Base-by-base conservation (phyloP, 2,888 invertebrate genomes). In the Luperina nickerlii region DNA sequence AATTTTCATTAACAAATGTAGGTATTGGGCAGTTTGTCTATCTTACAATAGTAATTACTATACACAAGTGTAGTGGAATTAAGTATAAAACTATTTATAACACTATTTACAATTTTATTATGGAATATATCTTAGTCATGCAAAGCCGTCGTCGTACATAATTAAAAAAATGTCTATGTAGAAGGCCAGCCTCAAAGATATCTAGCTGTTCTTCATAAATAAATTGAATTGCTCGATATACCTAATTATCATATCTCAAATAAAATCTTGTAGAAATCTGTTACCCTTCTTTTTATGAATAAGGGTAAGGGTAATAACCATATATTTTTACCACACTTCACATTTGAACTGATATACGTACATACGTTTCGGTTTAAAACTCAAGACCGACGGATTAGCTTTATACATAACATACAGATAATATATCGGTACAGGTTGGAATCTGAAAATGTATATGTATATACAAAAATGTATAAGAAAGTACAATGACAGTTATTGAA, bases 1-100 rank as follows among this genome's bases (percentile, higher is more conserved):
- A 79, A 85, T 87, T 86, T 86, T 87, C 74, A 88, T 86, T 90
- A 90, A 90, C 90, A 90, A 90, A 87, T 88, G 78, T 73, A 80
- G 80, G 57, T 82, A 82, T 85, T 62, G 76, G 87, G 87, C 89
- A 89, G 85, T 87, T 88, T 87, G 88, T 83, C 84, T 86, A 84
- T 81, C 79, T 87, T 90, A 89, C 74, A 86, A 82, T 79, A 84
- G 54, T 76, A 74, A 69, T 70, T 81, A 80, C 83, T 89, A 82
- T 88, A 87, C 88, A 89, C 79, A 84, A 84, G 48, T 82, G 76
- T 78, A 74, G 18, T 75, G 76, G 63, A 81, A 81, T 82, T 82
- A 83, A 77, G 82, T 82, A 88, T 71, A 84, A 82, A 81, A 74
- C 70, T 83, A 89, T 88, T 88, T 89, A 89, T 76, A 84, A 89